Evolutionary conservation across 2,888 invertebrate genomes (phyloP).

Genomic region (Catocala nupta): DNA sequence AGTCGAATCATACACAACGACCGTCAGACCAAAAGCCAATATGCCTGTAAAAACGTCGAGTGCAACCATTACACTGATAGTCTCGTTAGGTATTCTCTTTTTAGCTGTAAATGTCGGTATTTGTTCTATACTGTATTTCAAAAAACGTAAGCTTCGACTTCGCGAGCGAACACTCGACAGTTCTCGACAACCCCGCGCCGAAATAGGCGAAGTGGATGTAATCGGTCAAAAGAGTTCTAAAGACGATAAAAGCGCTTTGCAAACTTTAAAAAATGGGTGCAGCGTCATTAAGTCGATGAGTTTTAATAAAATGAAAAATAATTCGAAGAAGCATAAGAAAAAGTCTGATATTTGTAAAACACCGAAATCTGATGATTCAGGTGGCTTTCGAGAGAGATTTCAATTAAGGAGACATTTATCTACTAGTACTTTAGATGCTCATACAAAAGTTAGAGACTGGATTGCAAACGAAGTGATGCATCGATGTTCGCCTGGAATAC

Average conservation of each 20-base stretch:
- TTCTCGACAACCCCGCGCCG: conserved; percentile 82
- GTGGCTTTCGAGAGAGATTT: conserved; percentile 87
- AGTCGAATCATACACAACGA: conserved; percentile 57
- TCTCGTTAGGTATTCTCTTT: conserved; percentile 90
- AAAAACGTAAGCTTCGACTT: conserved; percentile 87
- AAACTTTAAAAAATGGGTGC: conserved; percentile 85
- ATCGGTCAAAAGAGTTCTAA: conserved; percentile 81
- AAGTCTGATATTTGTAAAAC: conserved; percentile 86
- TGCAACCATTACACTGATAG: conserved; percentile 88
- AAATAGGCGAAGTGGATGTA: conserved; percentile 81
- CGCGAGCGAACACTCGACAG: conserved; percentile 81
- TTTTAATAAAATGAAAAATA: conserved; percentile 81
- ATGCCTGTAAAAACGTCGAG: conserved; percentile 86
- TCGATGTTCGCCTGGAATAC: conserved; percentile 90
- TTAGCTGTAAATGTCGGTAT: conserved; percentile 91
- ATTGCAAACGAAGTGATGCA: conserved; percentile 93
- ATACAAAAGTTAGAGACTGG: conserved; percentile 95
- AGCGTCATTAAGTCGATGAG: conserved; percentile 88
- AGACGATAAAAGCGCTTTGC: conserved; percentile 78
- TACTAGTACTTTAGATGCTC: conserved; percentile 93
- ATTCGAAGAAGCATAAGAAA: conserved; percentile 84
- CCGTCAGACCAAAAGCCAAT: conserved; percentile 61
- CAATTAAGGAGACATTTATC: conserved; percentile 91
- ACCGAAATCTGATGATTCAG: conserved; percentile 86
- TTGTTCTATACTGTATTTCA: conserved; percentile 90